Conservation (phyloP, 2,888 invertebrate genomes). For the Sialis lutaria region DNA sequence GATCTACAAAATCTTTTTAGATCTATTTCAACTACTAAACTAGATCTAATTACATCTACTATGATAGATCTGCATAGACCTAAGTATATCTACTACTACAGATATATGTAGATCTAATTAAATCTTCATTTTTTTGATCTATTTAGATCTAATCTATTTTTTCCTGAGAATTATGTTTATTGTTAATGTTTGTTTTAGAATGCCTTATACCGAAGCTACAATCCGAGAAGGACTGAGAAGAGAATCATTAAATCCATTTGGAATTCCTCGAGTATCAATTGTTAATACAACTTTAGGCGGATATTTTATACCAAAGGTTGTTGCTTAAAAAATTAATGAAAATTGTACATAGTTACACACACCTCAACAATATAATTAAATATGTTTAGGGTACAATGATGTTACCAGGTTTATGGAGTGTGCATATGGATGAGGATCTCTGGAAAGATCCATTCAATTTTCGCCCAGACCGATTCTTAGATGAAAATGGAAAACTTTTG, state of each 20-base stretch:
- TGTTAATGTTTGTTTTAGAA: slow-evolving; percentile 14
- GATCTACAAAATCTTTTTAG: too few relatives aligned
- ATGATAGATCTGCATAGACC: too few relatives aligned
- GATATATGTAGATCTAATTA: too few relatives aligned
- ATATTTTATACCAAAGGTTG: slow-evolving; percentile 52
- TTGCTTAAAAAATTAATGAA: neutral
- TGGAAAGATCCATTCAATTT: slow-evolving; percentile 25
- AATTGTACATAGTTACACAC: neutral
- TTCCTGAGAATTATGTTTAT: too few relatives aligned
- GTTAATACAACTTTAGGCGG: slow-evolving; percentile 49
- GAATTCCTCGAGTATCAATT: slow-evolving; percentile 34
- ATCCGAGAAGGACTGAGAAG: slow-evolving; percentile 23
- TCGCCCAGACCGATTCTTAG: slow-evolving; percentile 34
- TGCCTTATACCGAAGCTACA: slow-evolving; percentile 26
- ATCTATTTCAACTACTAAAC: too few relatives aligned
- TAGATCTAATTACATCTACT: too few relatives aligned
- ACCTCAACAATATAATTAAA: neutral
- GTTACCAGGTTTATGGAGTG: slow-evolving; percentile 30
- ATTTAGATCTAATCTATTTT: too few relatives aligned
- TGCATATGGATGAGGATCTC: slow-evolving; percentile 16
- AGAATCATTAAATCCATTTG: slow-evolving; percentile 22
- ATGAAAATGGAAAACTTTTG: slow-evolving; percentile 28
- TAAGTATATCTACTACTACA: too few relatives aligned
- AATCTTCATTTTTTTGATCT: too few relatives aligned
- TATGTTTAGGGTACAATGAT: slow-evolving; percentile 32